phyloP scores from a whole-genome alignment of 2,888 invertebrate genomes.

The Drosophila neotestacea region DNA sequence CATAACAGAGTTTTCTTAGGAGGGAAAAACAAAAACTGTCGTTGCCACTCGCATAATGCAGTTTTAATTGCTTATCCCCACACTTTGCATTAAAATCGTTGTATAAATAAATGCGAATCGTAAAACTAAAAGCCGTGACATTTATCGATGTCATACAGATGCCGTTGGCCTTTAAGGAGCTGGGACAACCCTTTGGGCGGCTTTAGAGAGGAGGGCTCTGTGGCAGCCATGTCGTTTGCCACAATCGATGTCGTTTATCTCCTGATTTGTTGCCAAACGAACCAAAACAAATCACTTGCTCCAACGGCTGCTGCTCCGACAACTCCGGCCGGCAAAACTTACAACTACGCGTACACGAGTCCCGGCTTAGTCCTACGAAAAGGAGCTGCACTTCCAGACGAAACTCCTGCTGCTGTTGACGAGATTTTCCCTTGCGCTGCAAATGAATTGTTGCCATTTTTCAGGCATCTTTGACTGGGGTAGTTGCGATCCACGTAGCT shows the following conservation, averaged over 20 bases:
- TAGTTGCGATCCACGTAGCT: constrained; percentile 37
- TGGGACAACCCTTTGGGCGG: constrained; percentile 36
- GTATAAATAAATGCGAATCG: constrained; percentile 30
- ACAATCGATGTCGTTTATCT: constrained; percentile 79
- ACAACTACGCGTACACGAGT: constrained; percentile 53
- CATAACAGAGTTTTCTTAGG: constrained; percentile 11
- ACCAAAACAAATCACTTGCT: constrained; percentile 78
- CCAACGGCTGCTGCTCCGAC: constrained; percentile 50
- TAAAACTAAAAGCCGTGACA: constrained; percentile 51
- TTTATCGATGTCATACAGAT: constrained; percentile 38
- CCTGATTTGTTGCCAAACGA: constrained; percentile 79
- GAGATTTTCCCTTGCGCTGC: constrained; percentile 57
- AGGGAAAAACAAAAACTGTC: constrained; percentile 21
- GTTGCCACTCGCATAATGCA: constrained; percentile 54
- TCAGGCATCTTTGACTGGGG: constrained; percentile 65
- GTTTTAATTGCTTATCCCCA: constrained; percentile 59
- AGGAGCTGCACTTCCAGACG: constrained; percentile 46
- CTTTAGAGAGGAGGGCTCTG: constrained; percentile 21
- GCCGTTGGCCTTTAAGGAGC: constrained; percentile 25
- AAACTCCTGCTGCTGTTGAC: constrained; percentile 23
- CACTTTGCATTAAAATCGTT: constrained; percentile 27
- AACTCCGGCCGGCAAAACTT: constrained; percentile 45
- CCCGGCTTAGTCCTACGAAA: constrained; percentile 26
- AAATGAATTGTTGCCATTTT: constrained; percentile 78
- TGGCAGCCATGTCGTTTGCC: constrained; percentile 69